Conservation (phyloP, 2,113 vertebrate genomes). For the Struthidea cinerea region DNA sequence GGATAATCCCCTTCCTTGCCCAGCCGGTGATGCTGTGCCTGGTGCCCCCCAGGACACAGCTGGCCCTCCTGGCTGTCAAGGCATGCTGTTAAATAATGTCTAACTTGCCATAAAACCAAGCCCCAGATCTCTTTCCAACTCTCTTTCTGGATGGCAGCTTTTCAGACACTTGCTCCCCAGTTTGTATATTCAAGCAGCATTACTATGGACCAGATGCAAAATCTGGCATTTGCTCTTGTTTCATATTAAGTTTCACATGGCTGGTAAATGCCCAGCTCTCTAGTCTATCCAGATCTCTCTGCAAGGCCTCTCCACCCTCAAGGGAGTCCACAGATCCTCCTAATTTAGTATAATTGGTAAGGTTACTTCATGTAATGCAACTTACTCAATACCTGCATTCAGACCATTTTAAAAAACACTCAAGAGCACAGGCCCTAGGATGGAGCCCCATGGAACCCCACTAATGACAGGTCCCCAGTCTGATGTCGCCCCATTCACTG, state of each 20-base stretch:
- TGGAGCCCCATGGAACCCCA: background rate
- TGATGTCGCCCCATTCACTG: background rate
- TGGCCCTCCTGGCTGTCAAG: background rate
- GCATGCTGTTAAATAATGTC: background rate
- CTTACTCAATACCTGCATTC: background rate
- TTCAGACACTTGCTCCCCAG: background rate
- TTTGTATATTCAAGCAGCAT: background rate
- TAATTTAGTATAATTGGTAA: background rate
- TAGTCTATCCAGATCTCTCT: background rate
- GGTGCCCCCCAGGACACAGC: fast-evolving
- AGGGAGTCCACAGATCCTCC: background rate
- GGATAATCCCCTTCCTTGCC: background rate
- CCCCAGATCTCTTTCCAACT: background rate
- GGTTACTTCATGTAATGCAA: background rate
- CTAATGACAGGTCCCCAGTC: fast-evolving
- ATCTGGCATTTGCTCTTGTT: background rate
- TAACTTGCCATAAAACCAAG: background rate
- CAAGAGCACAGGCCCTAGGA: background rate
- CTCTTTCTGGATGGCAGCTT: background rate
- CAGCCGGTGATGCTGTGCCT: fast-evolving
- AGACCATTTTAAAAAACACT: background rate
- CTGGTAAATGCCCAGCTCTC: background rate
- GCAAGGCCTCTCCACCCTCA: background rate
- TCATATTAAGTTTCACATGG: background rate
- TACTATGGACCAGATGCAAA: background rate